Conservation (phyloP, 2,113 vertebrate species). For the Microcebus tavaratra region DNA sequence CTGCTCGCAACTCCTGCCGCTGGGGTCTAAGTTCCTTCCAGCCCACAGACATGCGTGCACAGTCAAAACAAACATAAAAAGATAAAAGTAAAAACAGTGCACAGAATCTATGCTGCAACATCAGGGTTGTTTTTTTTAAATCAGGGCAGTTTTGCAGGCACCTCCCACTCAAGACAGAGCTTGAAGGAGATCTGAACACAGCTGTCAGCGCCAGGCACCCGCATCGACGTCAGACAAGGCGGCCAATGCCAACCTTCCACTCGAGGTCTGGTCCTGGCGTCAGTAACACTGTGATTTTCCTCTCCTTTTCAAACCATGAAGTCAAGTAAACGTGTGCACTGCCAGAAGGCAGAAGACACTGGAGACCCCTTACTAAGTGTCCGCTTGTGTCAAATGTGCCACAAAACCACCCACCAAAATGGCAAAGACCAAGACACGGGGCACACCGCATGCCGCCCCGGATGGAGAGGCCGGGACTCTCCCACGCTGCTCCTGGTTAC, state of each 20-base stretch:
- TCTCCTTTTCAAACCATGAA: not conserved
- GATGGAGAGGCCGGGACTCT: not conserved
- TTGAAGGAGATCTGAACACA: not conserved
- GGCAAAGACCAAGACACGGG: too few relatives aligned
- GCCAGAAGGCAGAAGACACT: not conserved
- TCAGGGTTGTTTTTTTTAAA: not conserved
- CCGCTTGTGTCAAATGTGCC: accelerated
- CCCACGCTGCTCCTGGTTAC: too few relatives aligned
- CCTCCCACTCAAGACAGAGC: not conserved
- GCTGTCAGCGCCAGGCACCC: accelerated
- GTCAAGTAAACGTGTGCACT: not conserved
- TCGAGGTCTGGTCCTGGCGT: too few relatives aligned
- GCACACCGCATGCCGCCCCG: accelerated
- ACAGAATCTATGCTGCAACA: not conserved
- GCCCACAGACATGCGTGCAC: not conserved
- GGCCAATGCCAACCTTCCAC: not conserved
- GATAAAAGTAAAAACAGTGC: not conserved
- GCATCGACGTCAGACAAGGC: accelerated
- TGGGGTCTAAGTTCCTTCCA: not conserved
- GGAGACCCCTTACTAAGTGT: not conserved
- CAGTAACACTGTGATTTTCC: not conserved
- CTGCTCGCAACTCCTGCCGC: not conserved
- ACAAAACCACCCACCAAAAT: not conserved
- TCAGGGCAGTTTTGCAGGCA: not conserved
- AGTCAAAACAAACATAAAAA: not conserved